A percentile compares a stretch with the other conserved stretches of the same genome.
phyloP scores from a whole-genome alignment of 2,888 invertebrate species.

The Hecatera dysodea region DNA sequence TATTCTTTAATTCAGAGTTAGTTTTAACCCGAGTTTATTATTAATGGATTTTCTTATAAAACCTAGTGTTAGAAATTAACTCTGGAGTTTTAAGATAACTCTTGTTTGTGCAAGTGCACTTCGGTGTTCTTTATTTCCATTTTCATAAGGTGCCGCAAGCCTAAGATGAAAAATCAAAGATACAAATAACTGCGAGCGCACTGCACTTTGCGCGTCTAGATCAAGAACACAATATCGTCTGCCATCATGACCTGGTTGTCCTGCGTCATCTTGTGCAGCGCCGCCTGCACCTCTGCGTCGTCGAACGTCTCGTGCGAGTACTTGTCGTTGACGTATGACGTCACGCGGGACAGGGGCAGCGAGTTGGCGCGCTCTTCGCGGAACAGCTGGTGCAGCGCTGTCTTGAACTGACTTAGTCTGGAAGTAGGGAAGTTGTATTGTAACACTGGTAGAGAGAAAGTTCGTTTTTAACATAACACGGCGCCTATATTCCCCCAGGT shows the following conservation, averaged over 20 bases:
- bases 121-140: too few relatives aligned
- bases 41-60: too few relatives aligned
- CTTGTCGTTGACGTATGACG: slow-evolving; percentile 92
- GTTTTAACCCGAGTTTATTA: too few relatives aligned
- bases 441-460: neutral
- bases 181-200: neutral
- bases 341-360: slow-evolving; percentile 92
- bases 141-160: too few relatives aligned
- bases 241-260: slow-evolving; percentile 98
- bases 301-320: slow-evolving; percentile 91
- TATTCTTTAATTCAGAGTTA: too few relatives aligned
- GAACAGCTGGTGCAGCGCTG: slow-evolving; percentile 94
- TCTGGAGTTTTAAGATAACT: too few relatives aligned
- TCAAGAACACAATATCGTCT: slow-evolving; percentile 95
- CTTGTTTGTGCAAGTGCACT: too few relatives aligned
- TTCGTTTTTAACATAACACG: too few relatives aligned
- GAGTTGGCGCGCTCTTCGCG: slow-evolving; percentile 94
- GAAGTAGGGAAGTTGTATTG: slow-evolving; percentile 1
- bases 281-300: slow-evolving; percentile 94
- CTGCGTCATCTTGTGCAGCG: slow-evolving; percentile 95
- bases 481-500: too few relatives aligned
- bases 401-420: slow-evolving; percentile 93
- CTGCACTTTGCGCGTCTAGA: slow-evolving; percentile 87
- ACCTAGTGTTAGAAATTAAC: too few relatives aligned
- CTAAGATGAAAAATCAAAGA: neutral